phyloP scores from a whole-genome alignment of 2,888 invertebrate genomes.

The Patella pellucida region DNA sequence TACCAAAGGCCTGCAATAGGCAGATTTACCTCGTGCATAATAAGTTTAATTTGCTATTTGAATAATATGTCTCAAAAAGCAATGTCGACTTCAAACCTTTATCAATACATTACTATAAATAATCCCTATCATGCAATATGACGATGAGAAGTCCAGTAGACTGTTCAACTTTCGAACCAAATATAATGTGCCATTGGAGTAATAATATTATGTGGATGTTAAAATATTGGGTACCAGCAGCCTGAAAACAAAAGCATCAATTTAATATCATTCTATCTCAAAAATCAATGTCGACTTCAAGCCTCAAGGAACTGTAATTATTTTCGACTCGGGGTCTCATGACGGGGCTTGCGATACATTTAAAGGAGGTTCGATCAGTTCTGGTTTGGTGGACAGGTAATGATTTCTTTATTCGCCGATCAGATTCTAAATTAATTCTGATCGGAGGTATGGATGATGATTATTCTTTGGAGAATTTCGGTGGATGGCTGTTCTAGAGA shows the following conservation, averaged over 20 bases:
- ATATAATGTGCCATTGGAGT: no score
- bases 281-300: constrained; percentile 6
- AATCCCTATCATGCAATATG: no score
- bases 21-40: no score
- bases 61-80: background rate
- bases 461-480: no score
- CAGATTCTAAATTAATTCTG: background rate
- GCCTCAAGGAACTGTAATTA: constrained; percentile 7
- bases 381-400: constrained; percentile 1
- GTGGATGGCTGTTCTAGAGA: no score
- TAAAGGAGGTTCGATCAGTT: constrained; percentile 8
- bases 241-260: no score
- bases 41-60: no score
- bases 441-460: background rate
- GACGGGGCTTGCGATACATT: background rate
- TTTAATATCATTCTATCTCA: background rate
- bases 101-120: background rate
- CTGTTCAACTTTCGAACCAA: no score
- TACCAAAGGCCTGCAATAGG: no score
- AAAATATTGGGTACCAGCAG: no score
- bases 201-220: no score
- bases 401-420: constrained; percentile 2
- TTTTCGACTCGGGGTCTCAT: background rate
- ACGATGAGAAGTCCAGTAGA: no score
- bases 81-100: background rate